Percentiles rank a stretch among this genome's conserved stretches.
These are phyloP conservation scores for Leptodactylus fuscus DNA, from an alignment of 2,113 vertebrate genomes.

Conservation along the genomic window DNA sequence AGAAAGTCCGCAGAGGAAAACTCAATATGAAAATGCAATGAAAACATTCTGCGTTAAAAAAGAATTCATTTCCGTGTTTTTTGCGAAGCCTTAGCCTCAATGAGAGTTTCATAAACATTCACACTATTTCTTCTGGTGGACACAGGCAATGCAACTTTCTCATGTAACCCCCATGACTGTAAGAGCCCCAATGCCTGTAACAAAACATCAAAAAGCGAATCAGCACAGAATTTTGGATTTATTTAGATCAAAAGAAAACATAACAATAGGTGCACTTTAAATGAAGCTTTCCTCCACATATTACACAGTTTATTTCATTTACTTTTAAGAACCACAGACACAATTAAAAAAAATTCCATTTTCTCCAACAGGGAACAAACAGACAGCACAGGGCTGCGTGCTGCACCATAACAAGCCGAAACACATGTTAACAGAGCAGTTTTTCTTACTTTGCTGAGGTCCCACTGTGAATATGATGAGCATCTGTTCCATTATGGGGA, in stretches of 20 bases:
- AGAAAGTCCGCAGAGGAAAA: no score
- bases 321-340: constrained; percentile 7
- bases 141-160: background rate
- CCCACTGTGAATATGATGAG: constrained; percentile 53
- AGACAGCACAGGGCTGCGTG: background rate
- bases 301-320: background rate
- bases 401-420: constrained; percentile 5
- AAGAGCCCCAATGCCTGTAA: background rate
- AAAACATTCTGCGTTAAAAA: no score
- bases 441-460: constrained; percentile 34
- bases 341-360: constrained; percentile 14
- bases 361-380: background rate
- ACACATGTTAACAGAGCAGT: constrained; percentile 26
- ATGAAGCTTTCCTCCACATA: background rate
- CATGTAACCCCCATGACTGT: background rate
- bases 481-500: constrained; percentile 47
- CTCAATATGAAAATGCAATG: no score
- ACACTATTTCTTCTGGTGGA: no score
- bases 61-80: no score
- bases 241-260: background rate
- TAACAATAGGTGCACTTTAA: background rate
- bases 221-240: background rate
- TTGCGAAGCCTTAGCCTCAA: no score
- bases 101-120: no score
- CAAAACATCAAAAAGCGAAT: background rate